phyloP scores from a whole-genome alignment of 1,140 invertebrate species.

The Anadara kagoshimensis region DNA sequence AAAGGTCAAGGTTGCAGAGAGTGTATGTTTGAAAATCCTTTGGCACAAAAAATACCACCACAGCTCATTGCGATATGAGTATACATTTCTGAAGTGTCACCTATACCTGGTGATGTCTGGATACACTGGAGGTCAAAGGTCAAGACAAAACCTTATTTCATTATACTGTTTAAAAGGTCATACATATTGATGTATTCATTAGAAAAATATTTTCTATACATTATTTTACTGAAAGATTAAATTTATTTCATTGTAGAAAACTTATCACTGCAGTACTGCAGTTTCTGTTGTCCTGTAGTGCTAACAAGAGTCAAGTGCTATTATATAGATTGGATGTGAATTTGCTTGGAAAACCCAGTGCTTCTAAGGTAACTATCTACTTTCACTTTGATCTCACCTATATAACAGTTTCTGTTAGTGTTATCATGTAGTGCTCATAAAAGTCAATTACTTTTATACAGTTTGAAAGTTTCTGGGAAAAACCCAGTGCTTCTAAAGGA shows the following conservation, averaged over 20 bases:
- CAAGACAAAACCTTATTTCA: no score
- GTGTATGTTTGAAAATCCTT: no score
- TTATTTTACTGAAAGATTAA: background rate
- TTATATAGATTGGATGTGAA: slow-evolving; percentile 68
- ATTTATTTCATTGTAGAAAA: slow-evolving; percentile 47
- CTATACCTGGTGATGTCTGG: no score
- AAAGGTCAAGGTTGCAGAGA: no score
- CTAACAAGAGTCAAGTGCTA: slow-evolving; percentile 66
- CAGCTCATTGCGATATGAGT: no score
- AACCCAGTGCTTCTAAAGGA: slow-evolving; percentile 43
- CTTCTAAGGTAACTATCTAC: slow-evolving; percentile 32
- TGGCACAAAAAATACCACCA: no score
- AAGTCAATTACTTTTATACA: slow-evolving; percentile 65
- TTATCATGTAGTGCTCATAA: slow-evolving; percentile 64
- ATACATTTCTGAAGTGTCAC: no score
- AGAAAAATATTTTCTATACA: background rate
- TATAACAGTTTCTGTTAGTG: slow-evolving; percentile 64
- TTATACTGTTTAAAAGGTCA: background rate
- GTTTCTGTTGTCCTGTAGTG: slow-evolving; percentile 62
- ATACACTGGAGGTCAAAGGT: no score
- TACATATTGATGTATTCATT: background rate
- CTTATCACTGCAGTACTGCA: slow-evolving; percentile 62
- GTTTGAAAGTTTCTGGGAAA: slow-evolving; percentile 63
- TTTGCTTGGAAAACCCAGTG: slow-evolving; percentile 57
- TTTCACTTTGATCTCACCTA: slow-evolving; percentile 46